phyloP scores from a whole-genome alignment of 1,140 invertebrate genomes.

The Lineus longissimus region DNA sequence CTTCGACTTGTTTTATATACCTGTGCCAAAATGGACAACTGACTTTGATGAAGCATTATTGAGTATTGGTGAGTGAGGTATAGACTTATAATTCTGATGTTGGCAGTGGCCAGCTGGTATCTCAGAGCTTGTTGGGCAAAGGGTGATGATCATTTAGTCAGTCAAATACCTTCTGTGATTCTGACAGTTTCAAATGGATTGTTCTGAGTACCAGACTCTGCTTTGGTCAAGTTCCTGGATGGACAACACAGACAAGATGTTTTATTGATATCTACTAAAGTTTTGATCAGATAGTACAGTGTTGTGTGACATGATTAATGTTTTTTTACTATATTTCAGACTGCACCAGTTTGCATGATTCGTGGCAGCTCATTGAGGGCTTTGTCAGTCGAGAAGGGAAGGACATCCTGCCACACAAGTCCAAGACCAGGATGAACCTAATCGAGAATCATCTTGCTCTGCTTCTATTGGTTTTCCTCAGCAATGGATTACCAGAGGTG shows the following conservation, averaged over 20 bases:
- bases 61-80: slow-evolving; percentile 61
- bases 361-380: slow-evolving; percentile 84
- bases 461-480: slow-evolving; percentile 80
- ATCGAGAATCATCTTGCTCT: slow-evolving; percentile 87
- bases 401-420: slow-evolving; percentile 74
- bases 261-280: too few species aligned
- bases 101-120: too few species aligned
- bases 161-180: too few species aligned
- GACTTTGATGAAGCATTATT: slow-evolving; percentile 81
- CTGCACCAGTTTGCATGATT: slow-evolving; percentile 70
- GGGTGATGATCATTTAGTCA: too few species aligned
- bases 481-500: slow-evolving; percentile 75
- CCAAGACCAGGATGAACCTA: slow-evolving; percentile 76
- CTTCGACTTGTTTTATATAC: slow-evolving; percentile 81
- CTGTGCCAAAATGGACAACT: slow-evolving; percentile 84
- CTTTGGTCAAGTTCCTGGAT: too few species aligned
- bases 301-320: neutral
- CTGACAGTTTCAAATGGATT: too few species aligned
- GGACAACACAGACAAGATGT: too few species aligned
- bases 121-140: too few species aligned
- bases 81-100: too few species aligned
- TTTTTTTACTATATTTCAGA: slow-evolving; percentile 55
- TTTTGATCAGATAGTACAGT: too few species aligned
- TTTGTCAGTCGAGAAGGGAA: slow-evolving; percentile 87
- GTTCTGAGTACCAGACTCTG: too few species aligned